These are phyloP conservation scores for Psephotus haematonotus DNA, from an alignment of 2,113 vertebrate species.

Conservation along the genomic window DNA sequence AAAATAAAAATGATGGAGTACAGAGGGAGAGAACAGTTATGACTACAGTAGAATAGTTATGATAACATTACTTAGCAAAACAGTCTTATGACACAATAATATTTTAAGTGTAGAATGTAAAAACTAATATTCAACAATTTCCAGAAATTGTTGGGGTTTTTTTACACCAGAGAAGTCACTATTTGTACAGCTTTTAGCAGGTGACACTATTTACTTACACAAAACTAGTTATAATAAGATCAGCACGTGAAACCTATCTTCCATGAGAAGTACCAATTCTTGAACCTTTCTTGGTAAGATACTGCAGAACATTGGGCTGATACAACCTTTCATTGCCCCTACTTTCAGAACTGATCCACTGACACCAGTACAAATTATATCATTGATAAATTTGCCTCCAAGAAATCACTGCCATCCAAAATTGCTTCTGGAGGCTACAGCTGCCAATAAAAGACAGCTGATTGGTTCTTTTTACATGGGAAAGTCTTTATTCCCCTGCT, in stretches of 20 bases:
- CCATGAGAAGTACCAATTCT: not conserved
- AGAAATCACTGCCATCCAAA: not conserved
- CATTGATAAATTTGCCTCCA: not conserved
- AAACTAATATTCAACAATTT: not conserved
- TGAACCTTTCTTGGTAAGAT: not conserved
- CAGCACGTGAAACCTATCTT: not conserved
- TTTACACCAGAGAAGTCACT: not conserved
- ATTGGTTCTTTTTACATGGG: not conserved
- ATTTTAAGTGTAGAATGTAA: not conserved
- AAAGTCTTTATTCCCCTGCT: not conserved
- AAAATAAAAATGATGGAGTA: not conserved
- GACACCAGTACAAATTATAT: not conserved
- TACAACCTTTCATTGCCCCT: not conserved
- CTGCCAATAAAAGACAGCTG: not conserved
- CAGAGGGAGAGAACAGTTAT: not conserved
- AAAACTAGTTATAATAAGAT: not conserved
- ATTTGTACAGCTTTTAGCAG: not conserved
- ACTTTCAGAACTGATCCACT: not conserved
- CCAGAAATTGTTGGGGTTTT: not conserved
- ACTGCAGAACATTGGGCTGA: not conserved
- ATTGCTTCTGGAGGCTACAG: not conserved
- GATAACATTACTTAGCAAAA: not conserved
- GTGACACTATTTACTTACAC: not conserved
- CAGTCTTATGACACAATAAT: not conserved
- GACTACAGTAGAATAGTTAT: not conserved